Conservation (phyloP, 2,113 vertebrate species). For the Gobiocypris rarus region DNA sequence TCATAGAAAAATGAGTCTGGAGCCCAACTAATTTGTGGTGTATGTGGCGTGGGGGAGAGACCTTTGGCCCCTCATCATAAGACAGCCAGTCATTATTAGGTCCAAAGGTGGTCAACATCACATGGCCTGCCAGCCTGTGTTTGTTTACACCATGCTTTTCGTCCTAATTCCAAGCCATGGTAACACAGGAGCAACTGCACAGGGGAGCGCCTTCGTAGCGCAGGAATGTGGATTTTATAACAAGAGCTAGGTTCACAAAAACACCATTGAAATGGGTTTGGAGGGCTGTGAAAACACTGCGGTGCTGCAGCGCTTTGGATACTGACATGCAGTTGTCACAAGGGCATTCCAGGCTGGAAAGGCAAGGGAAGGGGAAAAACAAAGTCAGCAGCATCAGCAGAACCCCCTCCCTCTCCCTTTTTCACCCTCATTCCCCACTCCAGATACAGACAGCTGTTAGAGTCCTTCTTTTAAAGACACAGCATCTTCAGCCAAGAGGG, state of each 20-base stretch:
- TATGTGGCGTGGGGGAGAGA: not conserved
- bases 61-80: conserved; percentile 48
- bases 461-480: conserved; percentile 50
- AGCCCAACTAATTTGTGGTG: too few relatives aligned
- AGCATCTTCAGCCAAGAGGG: conserved; percentile 35
- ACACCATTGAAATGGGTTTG: conserved; percentile 14
- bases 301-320: conserved; percentile 17
- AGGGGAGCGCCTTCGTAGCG: not conserved
- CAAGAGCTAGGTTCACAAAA: conserved; percentile 24
- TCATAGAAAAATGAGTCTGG: not conserved
- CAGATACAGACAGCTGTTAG: conserved; percentile 54
- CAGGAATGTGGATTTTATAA: conserved; percentile 40
- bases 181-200: not conserved
- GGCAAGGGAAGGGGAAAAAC: conserved; percentile 45
- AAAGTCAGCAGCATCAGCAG: conserved; percentile 44
- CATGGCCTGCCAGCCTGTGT: conserved; percentile 29
- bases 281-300: conserved; percentile 26
- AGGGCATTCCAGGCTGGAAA: conserved; percentile 47
- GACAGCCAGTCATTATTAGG: conserved; percentile 47
- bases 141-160: conserved; percentile 39
- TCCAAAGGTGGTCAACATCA: conserved; percentile 55
- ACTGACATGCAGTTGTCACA: conserved; percentile 39
- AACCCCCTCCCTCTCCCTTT: conserved; percentile 9
- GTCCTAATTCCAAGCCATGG: conserved; percentile 38
- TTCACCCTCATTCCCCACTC: conserved; percentile 29